Evolutionary conservation across 2,797 vertebrate species (phyloP).

Genomic region (Leptodactylus fallax): DNA sequence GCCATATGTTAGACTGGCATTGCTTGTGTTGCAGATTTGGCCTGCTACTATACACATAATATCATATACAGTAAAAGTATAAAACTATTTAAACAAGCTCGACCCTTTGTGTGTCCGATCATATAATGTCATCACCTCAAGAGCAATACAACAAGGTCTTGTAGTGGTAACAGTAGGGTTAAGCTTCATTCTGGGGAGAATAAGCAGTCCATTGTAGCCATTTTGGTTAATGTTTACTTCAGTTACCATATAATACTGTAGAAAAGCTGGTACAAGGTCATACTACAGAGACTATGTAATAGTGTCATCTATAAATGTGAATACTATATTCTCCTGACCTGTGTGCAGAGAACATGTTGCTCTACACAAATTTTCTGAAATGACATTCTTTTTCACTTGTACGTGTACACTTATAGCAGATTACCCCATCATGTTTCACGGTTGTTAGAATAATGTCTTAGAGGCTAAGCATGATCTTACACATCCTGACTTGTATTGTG

Average conservation of each 20-base stretch:
- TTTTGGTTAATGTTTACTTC: conserved; percentile 30
- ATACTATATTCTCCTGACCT: not conserved
- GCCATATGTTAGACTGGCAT: conserved; percentile 38
- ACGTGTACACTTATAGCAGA: not conserved
- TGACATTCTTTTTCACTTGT: not conserved
- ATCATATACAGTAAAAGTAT: conserved; percentile 51
- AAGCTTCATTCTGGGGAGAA: not conserved
- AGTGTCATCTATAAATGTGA: not conserved
- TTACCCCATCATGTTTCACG: too few relatives aligned
- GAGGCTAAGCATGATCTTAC: conserved; percentile 26
- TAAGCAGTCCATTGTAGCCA: conserved; percentile 2
- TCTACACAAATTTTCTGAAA: not conserved
- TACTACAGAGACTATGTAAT: not conserved
- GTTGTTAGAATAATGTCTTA: not conserved
- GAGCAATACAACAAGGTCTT: not conserved
- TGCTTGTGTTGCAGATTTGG: conserved; percentile 41
- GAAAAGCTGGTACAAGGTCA: conserved; percentile 15
- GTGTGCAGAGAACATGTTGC: not conserved
- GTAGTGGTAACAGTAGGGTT: not conserved
- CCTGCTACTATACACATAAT: conserved; percentile 42
- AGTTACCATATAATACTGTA: not conserved
- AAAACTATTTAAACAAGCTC: conserved; percentile 23
- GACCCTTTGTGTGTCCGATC: conserved; percentile 17
- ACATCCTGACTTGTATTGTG: not conserved
- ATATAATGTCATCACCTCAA: not conserved